Conservation (phyloP, 1,140 invertebrate species). For the Scaptomyza montana region DNA sequence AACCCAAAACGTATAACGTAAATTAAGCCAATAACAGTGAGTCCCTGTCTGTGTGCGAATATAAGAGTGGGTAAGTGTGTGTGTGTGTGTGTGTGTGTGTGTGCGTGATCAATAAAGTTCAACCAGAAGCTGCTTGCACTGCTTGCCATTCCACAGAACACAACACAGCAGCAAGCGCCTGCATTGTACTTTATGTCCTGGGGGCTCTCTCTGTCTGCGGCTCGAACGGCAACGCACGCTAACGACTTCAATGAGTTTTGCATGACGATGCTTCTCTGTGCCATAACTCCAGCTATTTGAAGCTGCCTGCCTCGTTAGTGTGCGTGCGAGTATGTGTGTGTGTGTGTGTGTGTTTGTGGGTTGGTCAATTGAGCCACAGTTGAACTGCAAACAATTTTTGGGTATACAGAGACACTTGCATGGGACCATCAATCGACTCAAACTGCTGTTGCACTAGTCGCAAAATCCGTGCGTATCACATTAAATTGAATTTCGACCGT, state of each 20-base stretch:
- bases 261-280: constrained; percentile 51
- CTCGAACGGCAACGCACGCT: constrained; percentile 51
- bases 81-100: constrained; percentile 50
- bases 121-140: constrained; percentile 27
- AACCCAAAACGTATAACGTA: constrained; percentile 70
- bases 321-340: not conserved
- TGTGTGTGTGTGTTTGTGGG: constrained; percentile 31
- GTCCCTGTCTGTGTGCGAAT: constrained; percentile 18
- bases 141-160: not conserved
- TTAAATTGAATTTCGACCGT: constrained; percentile 77
- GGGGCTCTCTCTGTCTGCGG: constrained; percentile 11
- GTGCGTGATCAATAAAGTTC: constrained; percentile 56
- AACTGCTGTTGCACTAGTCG: constrained; percentile 32
- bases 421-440: constrained; percentile 2
- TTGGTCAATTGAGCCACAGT: constrained; percentile 75
- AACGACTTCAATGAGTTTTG: constrained; percentile 81
- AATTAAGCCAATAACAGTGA: constrained; percentile 75
- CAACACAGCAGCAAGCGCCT: constrained; percentile 19
- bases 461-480: constrained; percentile 77
- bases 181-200: constrained; percentile 72
- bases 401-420: not conserved
- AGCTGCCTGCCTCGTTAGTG: constrained; percentile 44
- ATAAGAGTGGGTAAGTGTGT: not conserved
- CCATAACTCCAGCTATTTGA: constrained; percentile 36
- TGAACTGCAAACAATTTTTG: constrained; percentile 78